Percentiles rank a stretch among this genome's conserved stretches.
Conservation (phyloP, 2,888 invertebrate genomes). For the Epsilonema sp. region DNA sequence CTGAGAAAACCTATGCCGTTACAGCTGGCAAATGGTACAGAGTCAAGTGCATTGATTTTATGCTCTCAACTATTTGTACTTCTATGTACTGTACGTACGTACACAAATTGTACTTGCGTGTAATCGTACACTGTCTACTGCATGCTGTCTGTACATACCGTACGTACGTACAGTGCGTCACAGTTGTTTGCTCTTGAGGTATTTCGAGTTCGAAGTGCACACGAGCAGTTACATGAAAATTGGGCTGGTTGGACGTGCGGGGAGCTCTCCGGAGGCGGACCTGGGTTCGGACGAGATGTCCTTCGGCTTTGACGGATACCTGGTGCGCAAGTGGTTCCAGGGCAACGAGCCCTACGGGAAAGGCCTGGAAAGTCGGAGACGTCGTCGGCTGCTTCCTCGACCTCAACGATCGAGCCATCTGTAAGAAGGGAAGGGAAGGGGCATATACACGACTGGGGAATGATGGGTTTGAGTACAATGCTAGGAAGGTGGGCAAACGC, state of each 20-base stretch:
- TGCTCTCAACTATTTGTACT: not conserved
- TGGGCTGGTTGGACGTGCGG: constrained; percentile 87
- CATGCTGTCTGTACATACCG: too few species aligned
- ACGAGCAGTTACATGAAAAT: constrained; percentile 90
- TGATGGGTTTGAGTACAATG: too few species aligned
- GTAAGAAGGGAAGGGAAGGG: constrained; percentile 45
- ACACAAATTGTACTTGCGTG: not conserved
- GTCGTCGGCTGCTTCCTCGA: constrained; percentile 95
- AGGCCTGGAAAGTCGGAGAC: constrained; percentile 76
- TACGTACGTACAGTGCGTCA: too few species aligned
- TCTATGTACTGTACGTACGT: constrained; percentile 4
- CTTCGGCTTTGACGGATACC: constrained; percentile 90
- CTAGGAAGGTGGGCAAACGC: too few species aligned
- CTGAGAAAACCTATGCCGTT: constrained; percentile 87
- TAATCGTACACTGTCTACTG: too few species aligned
- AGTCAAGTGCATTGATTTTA: constrained; percentile 13
- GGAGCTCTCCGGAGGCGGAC: constrained; percentile 68
- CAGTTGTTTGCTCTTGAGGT: too few species aligned
- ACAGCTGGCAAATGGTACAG: constrained; percentile 73
- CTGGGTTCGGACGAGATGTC: constrained; percentile 85
- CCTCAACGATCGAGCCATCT: constrained; percentile 77
- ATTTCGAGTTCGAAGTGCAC: constrained; percentile 92
- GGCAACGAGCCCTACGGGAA: constrained; percentile 76
- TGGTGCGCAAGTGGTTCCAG: constrained; percentile 62
- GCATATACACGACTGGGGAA: too few species aligned